A percentile compares a stretch with the other conserved stretches of the same genome.
Evolutionary conservation across 2,113 vertebrate species (phyloP).

Genomic region (Nyctereutes procyonoides): DNA sequence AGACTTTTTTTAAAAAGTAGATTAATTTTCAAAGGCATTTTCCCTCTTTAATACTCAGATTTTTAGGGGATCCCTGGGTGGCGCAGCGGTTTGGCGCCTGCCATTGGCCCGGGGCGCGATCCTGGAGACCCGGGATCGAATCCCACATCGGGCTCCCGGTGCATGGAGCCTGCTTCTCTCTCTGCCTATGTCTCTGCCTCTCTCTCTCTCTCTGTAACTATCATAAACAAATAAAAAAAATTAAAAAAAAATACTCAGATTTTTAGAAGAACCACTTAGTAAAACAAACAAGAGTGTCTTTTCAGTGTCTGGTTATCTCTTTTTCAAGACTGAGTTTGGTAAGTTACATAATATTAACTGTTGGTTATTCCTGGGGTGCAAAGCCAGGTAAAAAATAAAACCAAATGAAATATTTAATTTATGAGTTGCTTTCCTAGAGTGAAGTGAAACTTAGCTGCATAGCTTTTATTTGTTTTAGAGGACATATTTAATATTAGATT

Average conservation of each 20-base stretch:
- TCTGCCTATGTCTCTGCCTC: too few species aligned
- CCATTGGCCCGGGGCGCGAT: too few species aligned
- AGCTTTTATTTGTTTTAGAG: slow-evolving; percentile 38
- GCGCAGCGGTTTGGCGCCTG: too few species aligned
- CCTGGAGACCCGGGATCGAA: too few species aligned
- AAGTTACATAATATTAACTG: slow-evolving; percentile 3
- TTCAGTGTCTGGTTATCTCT: slow-evolving; percentile 8
- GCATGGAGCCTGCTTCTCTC: too few species aligned
- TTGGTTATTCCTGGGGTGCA: not conserved
- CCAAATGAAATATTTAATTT: not conserved
- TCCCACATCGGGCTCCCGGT: too few species aligned
- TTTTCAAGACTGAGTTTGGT: slow-evolving; percentile 43
- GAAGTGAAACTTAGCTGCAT: not conserved
- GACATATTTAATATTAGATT: not conserved
- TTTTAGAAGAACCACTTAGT: slow-evolving; percentile 26
- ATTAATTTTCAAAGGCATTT: slow-evolving; percentile 48
- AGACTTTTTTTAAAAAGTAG: not conserved
- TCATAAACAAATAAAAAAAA: too few species aligned
- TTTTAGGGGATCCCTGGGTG: too few species aligned
- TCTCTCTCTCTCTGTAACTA: too few species aligned
- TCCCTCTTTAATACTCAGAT: not conserved
- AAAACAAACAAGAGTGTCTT: slow-evolving; percentile 21
- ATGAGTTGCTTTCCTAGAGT: slow-evolving; percentile 6
- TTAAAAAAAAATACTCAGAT: too few species aligned
- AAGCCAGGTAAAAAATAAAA: slow-evolving; percentile 58